Base-by-base conservation (phyloP, 2,888 invertebrate species). In the Pantelozetes paolii region DNA sequence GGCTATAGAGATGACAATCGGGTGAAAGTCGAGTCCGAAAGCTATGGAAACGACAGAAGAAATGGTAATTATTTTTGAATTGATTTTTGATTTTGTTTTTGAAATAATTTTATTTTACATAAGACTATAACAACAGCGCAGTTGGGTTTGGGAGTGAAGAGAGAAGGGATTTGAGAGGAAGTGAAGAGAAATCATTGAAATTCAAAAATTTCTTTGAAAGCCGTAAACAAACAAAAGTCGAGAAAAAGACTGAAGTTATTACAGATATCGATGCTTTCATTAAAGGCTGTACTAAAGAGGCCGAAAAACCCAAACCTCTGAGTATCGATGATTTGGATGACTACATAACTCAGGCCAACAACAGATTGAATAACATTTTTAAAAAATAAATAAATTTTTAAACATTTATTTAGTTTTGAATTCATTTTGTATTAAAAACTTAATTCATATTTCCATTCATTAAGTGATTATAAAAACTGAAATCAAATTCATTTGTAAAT, bases 191-290 rank as follows among this genome's bases (percentile, higher is more conserved):
- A 5, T 6, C 59, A 0, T 18, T 1, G 2, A 59, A 30, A 28
- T 30, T 59, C n/a, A 1, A 59, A 15, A 30, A 59, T 0, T 59
- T 59, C 18, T 59, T 59, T 18, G n/a, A 32, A 13, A 59, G 18
- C 5, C 30, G 32, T 26, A 6, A 18, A 13, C 18, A 28, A n/a
- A 59, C 28, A 18, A 18, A 13, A 30, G 59, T 18, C 18, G 59
- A 30, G 59, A 59, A 59, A 18, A 59, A 26, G 8, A 15, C 57
- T 9, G 32, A 23, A 59, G 30, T 18, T 1, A 59, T 59, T 59
- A 3, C 9, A 32, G 59, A 59, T 18, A 59, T 59, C 59, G 59
- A 59, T 1, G 59, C 59, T 15, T 59, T 59, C 26, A 59, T 59
- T 18, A 5, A 18, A 9, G 59, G 30, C 32, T 59, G 59, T 9